Percentiles rank a stretch among this genome's conserved stretches.
phyloP scores from a whole-genome alignment of 2,888 invertebrate species.

The Nomada goodeniana region DNA sequence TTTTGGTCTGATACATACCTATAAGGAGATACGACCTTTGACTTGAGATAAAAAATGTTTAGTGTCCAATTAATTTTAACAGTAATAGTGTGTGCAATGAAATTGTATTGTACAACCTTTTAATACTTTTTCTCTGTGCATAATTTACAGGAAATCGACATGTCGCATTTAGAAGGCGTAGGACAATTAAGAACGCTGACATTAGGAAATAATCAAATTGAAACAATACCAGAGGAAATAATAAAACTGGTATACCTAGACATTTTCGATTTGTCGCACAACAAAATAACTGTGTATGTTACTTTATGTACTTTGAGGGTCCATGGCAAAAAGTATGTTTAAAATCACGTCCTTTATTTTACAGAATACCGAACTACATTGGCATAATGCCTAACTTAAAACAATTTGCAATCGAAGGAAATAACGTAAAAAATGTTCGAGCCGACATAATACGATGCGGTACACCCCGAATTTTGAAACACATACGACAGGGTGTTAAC shows the following conservation, averaged over 20 bases:
- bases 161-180: constrained; percentile 90
- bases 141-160: constrained; percentile 88
- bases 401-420: constrained; percentile 93
- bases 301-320: constrained; percentile 13
- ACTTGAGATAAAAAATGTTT: not conserved
- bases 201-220: constrained; percentile 93
- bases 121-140: constrained; percentile 17
- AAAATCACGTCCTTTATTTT: constrained; percentile 54
- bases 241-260: constrained; percentile 90
- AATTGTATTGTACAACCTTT: not conserved
- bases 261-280: constrained; percentile 94
- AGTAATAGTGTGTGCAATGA: not conserved
- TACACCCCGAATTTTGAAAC: constrained; percentile 92
- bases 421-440: constrained; percentile 92
- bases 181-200: constrained; percentile 91
- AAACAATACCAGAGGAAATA: constrained; percentile 91
- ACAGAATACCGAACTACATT: constrained; percentile 89
- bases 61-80: not conserved
- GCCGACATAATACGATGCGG: constrained; percentile 94
- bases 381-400: constrained; percentile 91
- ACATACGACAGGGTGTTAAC: constrained; percentile 88
- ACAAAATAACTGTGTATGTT: constrained; percentile 86
- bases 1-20: not conserved
- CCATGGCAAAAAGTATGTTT: constrained; percentile 10
- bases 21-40: not conserved